Evolutionary conservation across 2,797 vertebrate species (phyloP).

Genomic region (Nyctalus aviator): DNA sequence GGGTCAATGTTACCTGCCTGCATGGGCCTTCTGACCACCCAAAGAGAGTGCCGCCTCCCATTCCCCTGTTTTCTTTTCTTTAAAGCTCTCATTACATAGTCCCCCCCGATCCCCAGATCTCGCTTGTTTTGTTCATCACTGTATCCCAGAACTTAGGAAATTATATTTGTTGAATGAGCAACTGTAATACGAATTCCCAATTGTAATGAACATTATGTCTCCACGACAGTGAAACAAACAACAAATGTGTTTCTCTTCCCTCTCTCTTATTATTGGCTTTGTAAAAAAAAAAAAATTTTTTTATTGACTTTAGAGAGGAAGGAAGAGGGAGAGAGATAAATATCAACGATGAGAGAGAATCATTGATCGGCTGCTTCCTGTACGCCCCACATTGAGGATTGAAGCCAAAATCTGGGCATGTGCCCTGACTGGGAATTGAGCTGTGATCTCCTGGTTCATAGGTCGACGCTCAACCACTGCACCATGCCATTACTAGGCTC

Average conservation of each 20-base stretch:
- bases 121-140: background rate
- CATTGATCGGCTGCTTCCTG: too few relatives aligned
- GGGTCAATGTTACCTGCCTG: background rate
- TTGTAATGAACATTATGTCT: background rate
- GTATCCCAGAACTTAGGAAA: background rate
- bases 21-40: background rate
- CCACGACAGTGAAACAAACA: background rate
- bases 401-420: too few relatives aligned
- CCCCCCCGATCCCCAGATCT: background rate
- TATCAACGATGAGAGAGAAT: too few relatives aligned
- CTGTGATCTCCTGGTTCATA: too few relatives aligned
- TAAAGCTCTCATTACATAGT: background rate
- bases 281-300: too few relatives aligned
- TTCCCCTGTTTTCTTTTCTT: background rate
- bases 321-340: too few relatives aligned
- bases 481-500: too few relatives aligned
- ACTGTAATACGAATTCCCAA: background rate
- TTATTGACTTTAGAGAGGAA: too few relatives aligned
- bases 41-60: rapidly evolving
- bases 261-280: background rate
- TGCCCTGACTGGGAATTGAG: too few relatives aligned
- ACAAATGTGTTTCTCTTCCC: too few relatives aligned
- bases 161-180: background rate
- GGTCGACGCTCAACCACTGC: too few relatives aligned
- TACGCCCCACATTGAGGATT: too few relatives aligned